Base-by-base conservation (phyloP, 2,797 vertebrate species). In the Delichon dasypus region DNA sequence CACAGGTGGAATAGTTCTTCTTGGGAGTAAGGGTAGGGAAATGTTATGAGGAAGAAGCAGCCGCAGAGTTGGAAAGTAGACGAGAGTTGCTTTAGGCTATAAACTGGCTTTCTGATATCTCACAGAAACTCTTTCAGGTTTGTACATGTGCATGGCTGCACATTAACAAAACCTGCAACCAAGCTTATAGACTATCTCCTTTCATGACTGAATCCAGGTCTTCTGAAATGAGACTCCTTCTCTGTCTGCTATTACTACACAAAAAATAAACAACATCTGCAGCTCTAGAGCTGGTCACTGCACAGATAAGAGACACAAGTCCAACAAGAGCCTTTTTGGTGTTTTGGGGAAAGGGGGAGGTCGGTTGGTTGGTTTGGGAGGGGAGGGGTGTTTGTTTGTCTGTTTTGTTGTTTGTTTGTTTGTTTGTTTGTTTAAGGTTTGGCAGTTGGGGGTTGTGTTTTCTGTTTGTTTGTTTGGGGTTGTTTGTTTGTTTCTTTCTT, bases 181-280 rank as follows among this genome's bases (percentile, higher is more conserved):
- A 36, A 34, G 29, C 11, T 79, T 3, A 2, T 6, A 66, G 25
- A 13, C 4, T 42, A 16, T 26, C 27, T 79, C 67, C 29, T 36
- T 54, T 34, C 16, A 16, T 9, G 18, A 42, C 34, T 57, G 38
- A 78, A 18, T 3, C 32, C 29, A 64, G 29, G 42, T 11, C 11
- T 57, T 53, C 36, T 62, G 40, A 74, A 86, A 72, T n/a, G 7
- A 42, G 9, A 3, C 3, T 12, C 4, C 5, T 12, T 42, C 4
- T 26, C 14, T 29, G 2, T 1, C 3, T 0, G 0, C 5, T 65
- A 2, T 8, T 54, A n/a, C 5, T 91, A 17, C 19, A 48, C 17
- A 76, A 82, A 18, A 55, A 62, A 7, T 32, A 75, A 84, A 21
- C 27, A 42, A 29, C 23, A 34, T 10, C 30, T 23, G 29, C 42